These are phyloP conservation scores for Pararge aegeria DNA, from an alignment of 1,140 invertebrate genomes.

Conservation along the genomic window DNA sequence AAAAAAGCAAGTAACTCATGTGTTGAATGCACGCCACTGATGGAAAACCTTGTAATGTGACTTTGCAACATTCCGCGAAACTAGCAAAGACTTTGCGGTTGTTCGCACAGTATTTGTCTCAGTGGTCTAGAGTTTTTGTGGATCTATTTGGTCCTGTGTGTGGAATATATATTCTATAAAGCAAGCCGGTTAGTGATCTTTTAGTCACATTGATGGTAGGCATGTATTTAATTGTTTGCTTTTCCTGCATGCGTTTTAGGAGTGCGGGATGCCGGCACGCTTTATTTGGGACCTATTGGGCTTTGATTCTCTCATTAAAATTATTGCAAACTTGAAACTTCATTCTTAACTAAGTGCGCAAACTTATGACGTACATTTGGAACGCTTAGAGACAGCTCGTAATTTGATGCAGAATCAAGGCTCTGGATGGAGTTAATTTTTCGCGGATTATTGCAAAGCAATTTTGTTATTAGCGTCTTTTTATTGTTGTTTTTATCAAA, in stretches of 20 bases:
- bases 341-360: too few species aligned
- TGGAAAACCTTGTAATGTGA: background rate
- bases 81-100: background rate
- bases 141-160: background rate
- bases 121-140: background rate
- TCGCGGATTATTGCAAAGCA: conserved; percentile 3
- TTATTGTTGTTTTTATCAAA: background rate
- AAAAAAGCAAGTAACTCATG: too few species aligned
- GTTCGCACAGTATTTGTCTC: background rate
- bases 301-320: too few species aligned
- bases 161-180: background rate
- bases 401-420: too few species aligned
- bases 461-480: background rate
- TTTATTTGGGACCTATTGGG: background rate
- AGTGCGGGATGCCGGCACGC: background rate
- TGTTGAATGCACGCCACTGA: too few species aligned
- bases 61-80: conserved; percentile 3
- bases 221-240: background rate
- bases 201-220: background rate
- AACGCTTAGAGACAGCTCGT: too few species aligned
- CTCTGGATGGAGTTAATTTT: background rate
- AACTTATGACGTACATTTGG: too few species aligned
- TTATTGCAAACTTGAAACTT: too few species aligned
- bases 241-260: background rate
- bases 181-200: background rate